Evolutionary conservation across 2,888 invertebrate genomes (phyloP).

Genomic region (Melipona bicolor): DNA sequence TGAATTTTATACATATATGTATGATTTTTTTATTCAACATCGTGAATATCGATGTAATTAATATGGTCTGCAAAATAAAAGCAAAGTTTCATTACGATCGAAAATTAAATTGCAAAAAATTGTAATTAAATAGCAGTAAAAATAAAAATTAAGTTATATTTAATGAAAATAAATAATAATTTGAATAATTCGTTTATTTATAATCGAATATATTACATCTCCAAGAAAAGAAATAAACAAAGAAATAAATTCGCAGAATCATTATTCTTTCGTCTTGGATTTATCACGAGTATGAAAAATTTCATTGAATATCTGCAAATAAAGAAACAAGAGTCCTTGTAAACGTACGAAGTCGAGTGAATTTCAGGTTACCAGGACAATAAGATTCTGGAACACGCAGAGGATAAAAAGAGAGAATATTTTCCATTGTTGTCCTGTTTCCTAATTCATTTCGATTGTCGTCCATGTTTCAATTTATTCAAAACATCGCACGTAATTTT

Average conservation of each 20-base stretch:
- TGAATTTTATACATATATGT: background rate
- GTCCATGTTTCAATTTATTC: constrained; percentile 4
- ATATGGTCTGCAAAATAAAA: too few species aligned
- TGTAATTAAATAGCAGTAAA: too few species aligned
- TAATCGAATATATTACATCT: too few species aligned
- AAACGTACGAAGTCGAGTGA: constrained; percentile 2
- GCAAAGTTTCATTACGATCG: too few species aligned
- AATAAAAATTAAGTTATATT: too few species aligned
- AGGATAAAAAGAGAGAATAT: background rate
- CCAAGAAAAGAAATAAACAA: too few species aligned
- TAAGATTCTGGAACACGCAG: constrained; percentile 33
- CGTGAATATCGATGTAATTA: too few species aligned
- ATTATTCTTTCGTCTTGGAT: background rate
- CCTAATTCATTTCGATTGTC: constrained; percentile 45
- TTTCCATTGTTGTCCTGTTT: constrained; percentile 50
- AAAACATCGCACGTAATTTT: background rate
- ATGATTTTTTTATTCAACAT: too few species aligned
- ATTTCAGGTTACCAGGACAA: constrained; percentile 55
- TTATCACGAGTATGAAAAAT: background rate
- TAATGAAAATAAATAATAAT: too few species aligned
- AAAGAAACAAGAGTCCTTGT: constrained; percentile 25
- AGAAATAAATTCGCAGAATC: background rate
- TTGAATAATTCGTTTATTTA: too few species aligned
- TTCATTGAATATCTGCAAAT: background rate
- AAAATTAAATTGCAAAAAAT: too few species aligned